A percentile compares a stretch with the other conserved stretches of the same genome.
These are phyloP conservation scores for Ctenopoma multispine DNA, from an alignment of 2,797 vertebrate genomes.

Conservation along the genomic window DNA sequence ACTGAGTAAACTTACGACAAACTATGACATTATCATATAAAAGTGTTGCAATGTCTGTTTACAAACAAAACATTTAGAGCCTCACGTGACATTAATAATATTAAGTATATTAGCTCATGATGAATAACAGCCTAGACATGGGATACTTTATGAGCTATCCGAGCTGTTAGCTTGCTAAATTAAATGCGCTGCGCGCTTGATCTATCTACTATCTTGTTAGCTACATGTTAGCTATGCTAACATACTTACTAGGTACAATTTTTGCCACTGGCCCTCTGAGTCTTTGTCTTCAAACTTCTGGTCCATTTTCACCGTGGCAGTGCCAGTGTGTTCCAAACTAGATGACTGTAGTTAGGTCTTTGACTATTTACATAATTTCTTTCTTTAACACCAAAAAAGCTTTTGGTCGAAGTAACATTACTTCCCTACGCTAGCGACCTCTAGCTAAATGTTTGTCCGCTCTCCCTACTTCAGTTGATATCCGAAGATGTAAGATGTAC, in stretches of 20 bases:
- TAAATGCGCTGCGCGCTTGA: constrained; percentile 53
- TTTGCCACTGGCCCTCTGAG: constrained; percentile 91
- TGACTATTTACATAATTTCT: constrained; percentile 77
- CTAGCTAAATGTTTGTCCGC: constrained; percentile 61
- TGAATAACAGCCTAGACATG: neutral
- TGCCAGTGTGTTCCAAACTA: constrained; percentile 41
- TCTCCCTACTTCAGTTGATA: constrained; percentile 58
- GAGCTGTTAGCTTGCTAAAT: constrained; percentile 20
- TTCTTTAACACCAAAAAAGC: constrained; percentile 19
- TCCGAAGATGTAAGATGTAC: constrained; percentile 37
- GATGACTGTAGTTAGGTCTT: constrained; percentile 17
- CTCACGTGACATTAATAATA: neutral
- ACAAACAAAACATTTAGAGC: neutral
- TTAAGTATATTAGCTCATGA: fast-evolving
- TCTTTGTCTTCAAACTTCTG: constrained; percentile 91
- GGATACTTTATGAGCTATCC: neutral
- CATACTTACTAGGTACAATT: constrained; percentile 90
- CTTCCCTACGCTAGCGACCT: constrained; percentile 47
- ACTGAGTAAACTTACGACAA: constrained; percentile 17
- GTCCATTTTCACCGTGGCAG: constrained; percentile 80
- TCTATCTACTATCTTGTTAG: constrained; percentile 54
- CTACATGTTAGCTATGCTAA: constrained; percentile 70
- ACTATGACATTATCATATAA: neutral
- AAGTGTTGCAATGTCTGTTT: neutral
- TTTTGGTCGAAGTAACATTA: constrained; percentile 27